These are phyloP conservation scores for Acleris holmiana DNA, from an alignment of 2,888 invertebrate genomes.

Conservation along the genomic window DNA sequence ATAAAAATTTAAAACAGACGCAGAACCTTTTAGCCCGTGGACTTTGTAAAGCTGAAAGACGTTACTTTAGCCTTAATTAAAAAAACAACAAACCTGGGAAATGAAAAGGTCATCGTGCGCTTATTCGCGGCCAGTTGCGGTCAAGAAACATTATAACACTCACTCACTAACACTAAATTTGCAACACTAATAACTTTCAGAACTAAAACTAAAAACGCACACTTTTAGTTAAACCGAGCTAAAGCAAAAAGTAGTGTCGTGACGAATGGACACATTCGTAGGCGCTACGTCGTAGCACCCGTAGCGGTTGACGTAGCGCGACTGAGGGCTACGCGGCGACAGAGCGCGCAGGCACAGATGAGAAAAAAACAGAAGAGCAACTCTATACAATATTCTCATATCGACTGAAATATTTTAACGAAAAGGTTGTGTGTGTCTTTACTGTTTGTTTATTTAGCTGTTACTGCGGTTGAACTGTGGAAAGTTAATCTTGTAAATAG, in stretches of 20 bases:
- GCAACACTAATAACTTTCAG: conserved; percentile 14
- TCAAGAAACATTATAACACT: conserved; percentile 52
- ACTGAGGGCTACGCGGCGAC: conserved; percentile 63
- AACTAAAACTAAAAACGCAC: conserved; percentile 18
- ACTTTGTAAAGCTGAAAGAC: conserved; percentile 7
- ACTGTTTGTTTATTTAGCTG: conserved; percentile 27
- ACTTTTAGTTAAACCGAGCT: conserved; percentile 12
- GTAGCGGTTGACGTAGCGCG: conserved; percentile 63
- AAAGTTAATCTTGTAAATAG: conserved; percentile 60
- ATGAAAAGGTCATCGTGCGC: conserved; percentile 71
- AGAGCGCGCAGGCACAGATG: conserved; percentile 65
- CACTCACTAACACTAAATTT: conserved; percentile 50
- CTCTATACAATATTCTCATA: conserved; percentile 46
- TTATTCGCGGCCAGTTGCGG: conserved; percentile 59
- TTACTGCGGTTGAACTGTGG: conserved; percentile 32
- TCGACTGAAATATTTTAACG: conserved; percentile 37
- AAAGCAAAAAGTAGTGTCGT: conserved; percentile 44
- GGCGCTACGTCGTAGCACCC: conserved; percentile 56
- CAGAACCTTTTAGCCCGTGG: conserved; percentile 12
- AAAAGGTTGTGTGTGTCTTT: conserved; percentile 26
- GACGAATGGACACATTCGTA: conserved; percentile 38
- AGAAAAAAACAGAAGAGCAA: conserved; percentile 34
- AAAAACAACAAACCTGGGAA: conserved; percentile 76
- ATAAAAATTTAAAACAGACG: conserved; percentile 1
- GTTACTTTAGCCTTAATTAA: conserved; percentile 61